Evolutionary conservation across 2,113 vertebrate genomes (phyloP), one percentile per base, ranked within the genome.

Genomic region (Cygnus buccinator): DNA sequence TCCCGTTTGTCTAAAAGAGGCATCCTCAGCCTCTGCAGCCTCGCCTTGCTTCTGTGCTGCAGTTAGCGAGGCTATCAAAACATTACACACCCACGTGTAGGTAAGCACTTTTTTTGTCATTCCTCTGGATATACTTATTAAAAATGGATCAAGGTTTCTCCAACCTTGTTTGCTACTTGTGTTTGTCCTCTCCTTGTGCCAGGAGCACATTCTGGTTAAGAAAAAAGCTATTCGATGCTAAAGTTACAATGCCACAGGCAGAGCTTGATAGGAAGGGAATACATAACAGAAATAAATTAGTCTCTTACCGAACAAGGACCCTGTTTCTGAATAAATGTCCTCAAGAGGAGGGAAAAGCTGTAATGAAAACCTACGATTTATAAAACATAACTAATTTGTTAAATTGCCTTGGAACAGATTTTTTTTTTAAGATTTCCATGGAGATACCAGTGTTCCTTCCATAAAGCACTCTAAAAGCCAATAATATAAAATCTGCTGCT

Each of bases 361-460:
- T 0, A 3, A 63, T 39, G 66, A 89, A 96, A 92, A 71, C 37
- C 3, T 6, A 80, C 62, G 83, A 88, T 90, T 70, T 62, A 66
- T 85, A 90, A 83, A 95, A 90, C 65, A 85, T 3, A 80, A 52
- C 67, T 93, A 63, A 96, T 95, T 90, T 86, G 57, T 65, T 92
- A 78, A 92, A 95, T 71, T 95, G 85, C 57, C 71, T 94, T 59
- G 59, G 90, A 94, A 88, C 76, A 94, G 83, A 68, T 11, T 48
- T 11, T 62, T 58, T 2, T 1, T 46, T 79, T 4, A 93, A 52
- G 33, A 93, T 94, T 94, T 96, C 90, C 93, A 92, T 81, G 83
- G 90, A 87, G 68, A 95, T 89, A 78, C 33, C 65, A 50, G 39
- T 26, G 33, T 48, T 84, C 72, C 52, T 84, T 35, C 68, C n/a